Evolutionary conservation across 1,140 invertebrate genomes (phyloP).

Genomic region (Heterodera carotae): DNA sequence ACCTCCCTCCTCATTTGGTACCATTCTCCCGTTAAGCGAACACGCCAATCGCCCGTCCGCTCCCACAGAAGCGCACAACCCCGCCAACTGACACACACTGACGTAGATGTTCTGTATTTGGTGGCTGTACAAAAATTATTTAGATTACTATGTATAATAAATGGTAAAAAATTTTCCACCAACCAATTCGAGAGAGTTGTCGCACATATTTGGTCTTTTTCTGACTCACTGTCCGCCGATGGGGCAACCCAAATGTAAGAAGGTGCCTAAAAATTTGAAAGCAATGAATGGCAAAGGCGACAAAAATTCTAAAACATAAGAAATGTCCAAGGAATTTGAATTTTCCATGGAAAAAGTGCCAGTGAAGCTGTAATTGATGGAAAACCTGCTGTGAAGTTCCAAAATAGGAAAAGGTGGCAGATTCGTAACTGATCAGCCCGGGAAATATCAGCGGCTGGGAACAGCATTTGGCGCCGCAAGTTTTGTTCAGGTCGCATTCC

Average conservation of each 20-base stretch:
- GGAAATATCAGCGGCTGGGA: conserved; percentile 14
- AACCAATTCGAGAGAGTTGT: conserved; percentile 22
- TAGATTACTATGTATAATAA: too few relatives aligned
- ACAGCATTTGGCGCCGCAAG: conserved; percentile 12
- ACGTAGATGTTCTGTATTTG: conserved; percentile 11
- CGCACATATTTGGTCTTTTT: background rate
- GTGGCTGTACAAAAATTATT: conserved; percentile 14
- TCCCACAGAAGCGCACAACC: conserved; percentile 21
- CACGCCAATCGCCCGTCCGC: conserved; percentile 15
- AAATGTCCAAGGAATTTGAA: background rate
- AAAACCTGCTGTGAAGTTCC: conserved; percentile 14
- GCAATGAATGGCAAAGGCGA: background rate
- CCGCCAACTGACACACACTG: conserved; percentile 11
- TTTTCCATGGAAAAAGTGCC: background rate
- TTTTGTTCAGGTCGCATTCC: conserved; percentile 18
- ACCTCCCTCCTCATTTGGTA: background rate
- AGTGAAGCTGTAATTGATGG: background rate
- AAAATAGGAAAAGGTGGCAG: conserved; percentile 12
- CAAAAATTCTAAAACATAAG: too few relatives aligned
- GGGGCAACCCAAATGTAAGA: conserved; percentile 8
- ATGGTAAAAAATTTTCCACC: background rate
- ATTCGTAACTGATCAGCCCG: conserved; percentile 19
- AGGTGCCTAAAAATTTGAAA: background rate
- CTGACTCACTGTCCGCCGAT: background rate
- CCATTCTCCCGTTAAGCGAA: conserved; percentile 27